Evolutionary conservation across 1,140 invertebrate genomes (phyloP).

Genomic region (Ips nitidus): DNA sequence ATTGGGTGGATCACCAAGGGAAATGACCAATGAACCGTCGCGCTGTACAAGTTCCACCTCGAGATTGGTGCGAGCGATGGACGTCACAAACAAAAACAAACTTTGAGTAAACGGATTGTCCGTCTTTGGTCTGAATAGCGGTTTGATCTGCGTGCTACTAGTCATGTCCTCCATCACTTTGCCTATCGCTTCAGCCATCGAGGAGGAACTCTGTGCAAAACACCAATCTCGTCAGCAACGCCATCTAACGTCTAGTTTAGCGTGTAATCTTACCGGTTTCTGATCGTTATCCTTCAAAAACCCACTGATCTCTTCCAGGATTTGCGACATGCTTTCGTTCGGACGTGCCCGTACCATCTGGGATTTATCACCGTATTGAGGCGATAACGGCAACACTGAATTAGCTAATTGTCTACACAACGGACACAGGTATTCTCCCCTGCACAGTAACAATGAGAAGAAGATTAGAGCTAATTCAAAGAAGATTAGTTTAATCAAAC

Average conservation of each 20-base stretch:
- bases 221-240: neutral
- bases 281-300: slow-evolving; percentile 70
- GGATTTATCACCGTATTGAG: slow-evolving; percentile 71
- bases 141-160: slow-evolving; percentile 69
- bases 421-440: slow-evolving; percentile 91
- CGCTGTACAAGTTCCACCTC: slow-evolving; percentile 89
- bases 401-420: slow-evolving; percentile 92
- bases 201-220: slow-evolving; percentile 57
- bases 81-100: slow-evolving; percentile 86
- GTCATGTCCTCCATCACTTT: slow-evolving; percentile 95
- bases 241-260: no score
- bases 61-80: slow-evolving; percentile 88
- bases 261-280: slow-evolving; percentile 58
- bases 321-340: slow-evolving; percentile 54
- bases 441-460: slow-evolving; percentile 38
- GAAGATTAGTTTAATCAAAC: slow-evolving; percentile 3
- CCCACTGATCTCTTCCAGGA: slow-evolving; percentile 63
- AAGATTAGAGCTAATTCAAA: neutral
- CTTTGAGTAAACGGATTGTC: slow-evolving; percentile 68
- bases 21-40: slow-evolving; percentile 71
- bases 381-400: slow-evolving; percentile 85
- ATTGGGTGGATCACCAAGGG: slow-evolving; percentile 59
- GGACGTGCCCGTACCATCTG: slow-evolving; percentile 64
- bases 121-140: slow-evolving; percentile 59
- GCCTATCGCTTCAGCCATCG: slow-evolving; percentile 75